Percentiles rank a stretch among this genome's conserved stretches.
These are phyloP conservation scores for Pedionomus torquatus DNA, from an alignment of 2,113 vertebrate genomes.

Conservation along the genomic window DNA sequence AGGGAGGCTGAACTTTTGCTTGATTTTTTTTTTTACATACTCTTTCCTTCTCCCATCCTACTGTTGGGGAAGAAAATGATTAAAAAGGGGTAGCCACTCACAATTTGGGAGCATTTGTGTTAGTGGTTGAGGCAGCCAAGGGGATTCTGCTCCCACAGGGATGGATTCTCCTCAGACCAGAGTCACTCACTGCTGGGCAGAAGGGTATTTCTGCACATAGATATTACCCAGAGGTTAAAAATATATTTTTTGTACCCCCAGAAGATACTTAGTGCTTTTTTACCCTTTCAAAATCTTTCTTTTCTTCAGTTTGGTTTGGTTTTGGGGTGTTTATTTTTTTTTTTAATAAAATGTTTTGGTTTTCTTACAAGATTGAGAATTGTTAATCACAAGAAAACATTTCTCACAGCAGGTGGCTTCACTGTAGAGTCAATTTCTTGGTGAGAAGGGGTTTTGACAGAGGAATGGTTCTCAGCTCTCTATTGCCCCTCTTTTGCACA, in stretches of 20 bases:
- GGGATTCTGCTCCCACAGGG: neutral
- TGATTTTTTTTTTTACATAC: accelerated
- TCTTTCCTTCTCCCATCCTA: neutral
- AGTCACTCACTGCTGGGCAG: neutral
- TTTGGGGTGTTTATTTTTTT: neutral
- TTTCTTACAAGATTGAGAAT: neutral
- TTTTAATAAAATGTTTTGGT: neutral
- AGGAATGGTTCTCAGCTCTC: neutral
- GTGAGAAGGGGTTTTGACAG: neutral
- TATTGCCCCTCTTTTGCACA: neutral
- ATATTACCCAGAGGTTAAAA: neutral
- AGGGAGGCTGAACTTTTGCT: neutral
- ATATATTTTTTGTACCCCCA: neutral
- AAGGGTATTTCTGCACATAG: neutral
- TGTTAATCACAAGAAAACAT: neutral
- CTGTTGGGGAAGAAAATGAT: neutral
- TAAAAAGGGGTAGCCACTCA: neutral
- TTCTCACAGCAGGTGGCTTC: neutral
- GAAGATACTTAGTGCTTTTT: neutral
- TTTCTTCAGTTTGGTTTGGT: neutral
- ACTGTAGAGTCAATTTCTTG: neutral
- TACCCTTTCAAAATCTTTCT: neutral
- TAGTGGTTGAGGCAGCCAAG: neutral
- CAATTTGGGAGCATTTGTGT: neutral
- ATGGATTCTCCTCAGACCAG: neutral